These are phyloP conservation scores for Aspidoscelis tigris DNA, from an alignment of 2,113 vertebrate species.

Conservation along the genomic window DNA sequence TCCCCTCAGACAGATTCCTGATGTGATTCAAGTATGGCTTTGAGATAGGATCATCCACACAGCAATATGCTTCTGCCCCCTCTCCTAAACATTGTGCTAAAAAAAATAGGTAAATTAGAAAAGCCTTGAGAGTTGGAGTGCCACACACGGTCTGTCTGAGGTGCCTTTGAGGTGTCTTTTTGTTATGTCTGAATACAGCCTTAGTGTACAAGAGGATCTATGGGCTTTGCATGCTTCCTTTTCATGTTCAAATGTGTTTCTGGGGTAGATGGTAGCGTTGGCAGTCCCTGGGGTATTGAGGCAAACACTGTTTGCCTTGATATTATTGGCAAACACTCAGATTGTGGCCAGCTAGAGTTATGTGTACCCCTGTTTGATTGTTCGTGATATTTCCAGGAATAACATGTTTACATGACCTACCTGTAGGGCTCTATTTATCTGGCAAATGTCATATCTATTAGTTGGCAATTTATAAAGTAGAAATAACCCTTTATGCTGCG, in stretches of 20 bases:
- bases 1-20: too few species aligned
- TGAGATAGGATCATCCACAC: too few species aligned
- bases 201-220: too few species aligned
- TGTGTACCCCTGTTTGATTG: background rate
- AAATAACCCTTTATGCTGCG: conserved; percentile 26
- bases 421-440: background rate
- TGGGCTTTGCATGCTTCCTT: background rate
- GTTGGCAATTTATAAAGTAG: conserved; percentile 10
- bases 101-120: too few species aligned
- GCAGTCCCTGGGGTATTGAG: background rate
- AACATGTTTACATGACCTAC: background rate
- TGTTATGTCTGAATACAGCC: too few species aligned
- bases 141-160: too few species aligned
- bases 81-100: too few species aligned
- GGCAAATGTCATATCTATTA: conserved; percentile 15
- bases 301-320: background rate
- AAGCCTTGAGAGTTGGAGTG: too few species aligned
- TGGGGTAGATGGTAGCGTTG: background rate
- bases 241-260: background rate
- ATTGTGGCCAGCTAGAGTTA: background rate
- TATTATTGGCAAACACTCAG: background rate
- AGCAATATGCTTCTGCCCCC: too few species aligned
- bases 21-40: too few species aligned
- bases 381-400: background rate
- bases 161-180: too few species aligned